Evolutionary conservation across 2,888 invertebrate species (phyloP).

Genomic region (Tipula helvola): DNA sequence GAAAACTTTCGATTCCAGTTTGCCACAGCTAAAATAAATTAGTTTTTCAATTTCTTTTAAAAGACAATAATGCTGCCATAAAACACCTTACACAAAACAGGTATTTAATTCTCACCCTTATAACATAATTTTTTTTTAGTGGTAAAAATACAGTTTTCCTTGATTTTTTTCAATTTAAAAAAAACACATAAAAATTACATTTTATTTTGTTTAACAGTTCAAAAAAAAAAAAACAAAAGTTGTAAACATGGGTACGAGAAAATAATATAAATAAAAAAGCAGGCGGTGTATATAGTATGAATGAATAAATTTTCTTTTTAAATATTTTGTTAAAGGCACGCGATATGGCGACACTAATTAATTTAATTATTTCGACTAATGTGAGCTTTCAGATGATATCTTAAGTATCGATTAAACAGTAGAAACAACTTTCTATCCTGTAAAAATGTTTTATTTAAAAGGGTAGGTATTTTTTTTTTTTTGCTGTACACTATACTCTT

Average conservation of each 20-base stretch:
- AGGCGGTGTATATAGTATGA: background rate
- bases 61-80: background rate
- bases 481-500: background rate
- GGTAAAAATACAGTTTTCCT: background rate
- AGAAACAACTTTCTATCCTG: slow-evolving; percentile 9
- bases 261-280: background rate
- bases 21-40: too few relatives aligned
- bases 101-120: background rate
- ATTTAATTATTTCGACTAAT: slow-evolving; percentile 24
- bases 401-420: slow-evolving; percentile 22
- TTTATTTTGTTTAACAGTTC: background rate
- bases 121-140: background rate
- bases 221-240: background rate
- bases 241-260: background rate
- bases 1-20: too few relatives aligned
- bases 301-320: slow-evolving; percentile 13
- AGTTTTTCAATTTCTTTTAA: background rate
- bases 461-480: background rate
- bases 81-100: background rate
- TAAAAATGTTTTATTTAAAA: background rate
- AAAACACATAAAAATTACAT: background rate
- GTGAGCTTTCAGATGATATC: slow-evolving; percentile 18
- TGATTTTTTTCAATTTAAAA: background rate
- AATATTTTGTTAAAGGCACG: slow-evolving; percentile 15
- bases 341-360: slow-evolving; percentile 23